Base-by-base conservation (phyloP, 1,140 invertebrate genomes). In the Gryllus bimaculatus region DNA sequence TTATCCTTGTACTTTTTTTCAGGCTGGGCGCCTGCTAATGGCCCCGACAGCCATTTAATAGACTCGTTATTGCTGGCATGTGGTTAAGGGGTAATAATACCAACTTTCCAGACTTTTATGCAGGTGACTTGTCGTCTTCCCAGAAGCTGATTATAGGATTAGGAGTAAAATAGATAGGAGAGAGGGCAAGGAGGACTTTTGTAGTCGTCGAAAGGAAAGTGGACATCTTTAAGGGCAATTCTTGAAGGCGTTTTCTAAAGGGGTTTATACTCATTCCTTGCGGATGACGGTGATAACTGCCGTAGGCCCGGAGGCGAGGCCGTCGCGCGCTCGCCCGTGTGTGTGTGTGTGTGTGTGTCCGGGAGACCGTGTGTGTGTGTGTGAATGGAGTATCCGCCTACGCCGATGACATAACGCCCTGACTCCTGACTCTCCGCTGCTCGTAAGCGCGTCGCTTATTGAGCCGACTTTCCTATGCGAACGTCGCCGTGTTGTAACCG, bases 1-100 rank as follows among this genome's bases (percentile, higher is more conserved):
- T 66, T 18, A 66, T 66, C 54, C 54, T 66, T 66, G 54, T 66
- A 66, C 54, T 66, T 66, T 66, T 66, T 66, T 66, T 66, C 54
- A 66, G 18, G 18, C 54, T 39, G 26, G 26, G 26, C 26, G 26
- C 26, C 26, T 39, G 54, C 54, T 66, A 66, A 66, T 66, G 54
- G 54, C 54, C 18, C 0, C 54, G 54, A 66, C 54, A 66, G 54
- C 54, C 54, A 66, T 66, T 66, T 66, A 66, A 66, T 66, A 66
- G 54, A 66, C 54, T 66, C 18, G 54, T 66, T 66, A 66, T 66
- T 13, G 54, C 54, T 66, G 18, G 54, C 54, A 18, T 66, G 18
- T 18, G 54, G 10, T 66, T 66, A 66, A 18, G 54, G 18, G 54
- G 54, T 18, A 66, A 66, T 66, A 66, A 66, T 18, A 66, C 54